Evolutionary conservation across 1,140 invertebrate species (phyloP).

Genomic region (Orussus abietinus): DNA sequence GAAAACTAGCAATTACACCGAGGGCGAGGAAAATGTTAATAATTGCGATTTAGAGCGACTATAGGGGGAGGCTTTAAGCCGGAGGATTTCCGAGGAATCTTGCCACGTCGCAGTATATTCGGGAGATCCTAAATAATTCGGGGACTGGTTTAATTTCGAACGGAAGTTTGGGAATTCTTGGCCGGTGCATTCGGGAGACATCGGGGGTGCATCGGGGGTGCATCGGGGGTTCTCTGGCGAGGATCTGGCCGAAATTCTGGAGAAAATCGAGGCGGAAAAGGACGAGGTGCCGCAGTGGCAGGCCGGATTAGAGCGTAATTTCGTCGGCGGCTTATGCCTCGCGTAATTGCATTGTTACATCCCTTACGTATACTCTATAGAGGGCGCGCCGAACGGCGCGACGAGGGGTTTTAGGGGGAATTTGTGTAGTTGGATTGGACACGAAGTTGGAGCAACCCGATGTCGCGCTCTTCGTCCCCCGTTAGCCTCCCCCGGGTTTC

Average conservation of each 20-base stretch:
- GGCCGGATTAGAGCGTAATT: slow-evolving; percentile 48
- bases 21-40: too few species aligned
- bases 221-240: too few species aligned
- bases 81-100: too few species aligned
- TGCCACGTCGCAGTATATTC: too few species aligned
- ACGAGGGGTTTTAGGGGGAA: slow-evolving; percentile 36
- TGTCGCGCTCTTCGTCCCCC: slow-evolving; percentile 15
- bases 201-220: too few species aligned
- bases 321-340: slow-evolving; percentile 46
- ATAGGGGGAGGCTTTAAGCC: too few species aligned
- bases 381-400: slow-evolving; percentile 3
- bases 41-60: too few species aligned
- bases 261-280: slow-evolving; percentile 26
- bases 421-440: slow-evolving; percentile 47
- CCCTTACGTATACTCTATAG: slow-evolving; percentile 37
- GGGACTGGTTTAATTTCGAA: too few species aligned
- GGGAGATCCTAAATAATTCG: too few species aligned
- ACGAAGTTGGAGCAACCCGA: slow-evolving; percentile 38
- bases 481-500: slow-evolving; percentile 13
- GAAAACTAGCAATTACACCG: too few species aligned
- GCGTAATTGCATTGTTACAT: slow-evolving; percentile 50
- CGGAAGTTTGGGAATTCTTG: too few species aligned
- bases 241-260: slow-evolving; percentile 20
- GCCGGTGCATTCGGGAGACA: too few species aligned
- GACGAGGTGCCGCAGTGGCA: slow-evolving; percentile 18